Conservation (phyloP, 2,797 vertebrate species). For the Rousettus madagascariensis region DNA sequence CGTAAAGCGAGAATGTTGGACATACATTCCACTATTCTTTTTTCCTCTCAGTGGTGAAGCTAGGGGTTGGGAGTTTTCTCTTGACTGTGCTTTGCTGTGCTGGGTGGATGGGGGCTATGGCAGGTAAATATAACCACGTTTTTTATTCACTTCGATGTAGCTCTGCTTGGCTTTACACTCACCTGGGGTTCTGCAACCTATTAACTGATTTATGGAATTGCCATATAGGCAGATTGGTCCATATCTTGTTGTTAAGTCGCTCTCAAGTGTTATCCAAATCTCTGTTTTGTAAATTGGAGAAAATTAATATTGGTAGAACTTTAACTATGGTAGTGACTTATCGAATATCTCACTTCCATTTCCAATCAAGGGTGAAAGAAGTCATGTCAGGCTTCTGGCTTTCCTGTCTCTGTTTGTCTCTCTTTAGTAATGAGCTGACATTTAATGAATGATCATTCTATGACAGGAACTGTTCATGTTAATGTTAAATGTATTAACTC, state of each 20-base stretch:
- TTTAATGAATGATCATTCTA: neutral
- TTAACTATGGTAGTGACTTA: neutral
- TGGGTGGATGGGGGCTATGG: neutral
- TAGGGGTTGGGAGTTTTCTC: neutral
- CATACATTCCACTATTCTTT: neutral
- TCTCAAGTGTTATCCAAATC: neutral
- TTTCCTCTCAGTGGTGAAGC: neutral
- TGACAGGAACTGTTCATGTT: neutral
- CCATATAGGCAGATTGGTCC: neutral
- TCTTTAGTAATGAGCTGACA: neutral
- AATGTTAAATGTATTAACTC: neutral
- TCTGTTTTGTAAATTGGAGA: neutral
- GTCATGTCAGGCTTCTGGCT: neutral
- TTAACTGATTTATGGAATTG: neutral
- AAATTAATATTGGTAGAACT: constrained; percentile 1
- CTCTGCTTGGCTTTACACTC: neutral
- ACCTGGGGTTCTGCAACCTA: neutral
- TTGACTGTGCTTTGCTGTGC: neutral
- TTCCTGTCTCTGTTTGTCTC: neutral
- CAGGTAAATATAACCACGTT: neutral
- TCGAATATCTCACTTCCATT: neutral
- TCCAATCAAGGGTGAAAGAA: neutral
- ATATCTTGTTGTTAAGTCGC: neutral
- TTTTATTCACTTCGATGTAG: neutral
- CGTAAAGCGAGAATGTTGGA: neutral